These are phyloP conservation scores for Hemicrepidius hirtus DNA, from an alignment of 2,888 invertebrate species.

Conservation along the genomic window DNA sequence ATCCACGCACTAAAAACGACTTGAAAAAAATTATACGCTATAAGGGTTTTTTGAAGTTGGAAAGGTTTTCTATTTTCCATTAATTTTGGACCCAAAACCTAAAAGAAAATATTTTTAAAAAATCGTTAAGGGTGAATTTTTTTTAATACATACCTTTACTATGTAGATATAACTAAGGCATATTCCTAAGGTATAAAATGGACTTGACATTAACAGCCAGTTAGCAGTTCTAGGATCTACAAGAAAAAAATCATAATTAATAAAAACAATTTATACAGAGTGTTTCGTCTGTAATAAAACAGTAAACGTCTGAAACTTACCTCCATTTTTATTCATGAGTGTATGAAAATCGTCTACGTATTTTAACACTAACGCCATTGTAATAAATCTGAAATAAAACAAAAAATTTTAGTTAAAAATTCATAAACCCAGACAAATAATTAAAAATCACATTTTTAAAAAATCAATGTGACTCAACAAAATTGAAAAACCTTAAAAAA, in stretches of 20 bases:
- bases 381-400: conserved; percentile 74
- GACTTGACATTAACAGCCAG: conserved; percentile 96
- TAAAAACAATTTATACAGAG: not conserved
- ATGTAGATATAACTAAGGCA: conserved; percentile 92
- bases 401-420: conserved; percentile 50
- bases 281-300: no score
- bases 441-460: no score
- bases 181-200: conserved; percentile 92
- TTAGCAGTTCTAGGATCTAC: conserved; percentile 91
- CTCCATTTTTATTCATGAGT: conserved; percentile 89
- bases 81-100: conserved; percentile 89
- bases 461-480: not conserved
- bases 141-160: conserved; percentile 81
- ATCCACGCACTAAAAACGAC: conserved; percentile 93
- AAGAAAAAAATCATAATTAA: not conserved
- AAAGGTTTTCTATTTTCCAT: conserved; percentile 95
- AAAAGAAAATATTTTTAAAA: conserved; percentile 68
- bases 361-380: conserved; percentile 88
- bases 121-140: not conserved
- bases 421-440: no score
- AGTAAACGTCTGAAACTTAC: no score
- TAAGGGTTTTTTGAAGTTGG: conserved; percentile 78
- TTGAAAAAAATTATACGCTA: conserved; percentile 85
- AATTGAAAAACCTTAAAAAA: no score
- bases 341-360: conserved; percentile 86